phyloP scores from a whole-genome alignment of 1,140 invertebrate genomes.

The Papilio xuthus region DNA sequence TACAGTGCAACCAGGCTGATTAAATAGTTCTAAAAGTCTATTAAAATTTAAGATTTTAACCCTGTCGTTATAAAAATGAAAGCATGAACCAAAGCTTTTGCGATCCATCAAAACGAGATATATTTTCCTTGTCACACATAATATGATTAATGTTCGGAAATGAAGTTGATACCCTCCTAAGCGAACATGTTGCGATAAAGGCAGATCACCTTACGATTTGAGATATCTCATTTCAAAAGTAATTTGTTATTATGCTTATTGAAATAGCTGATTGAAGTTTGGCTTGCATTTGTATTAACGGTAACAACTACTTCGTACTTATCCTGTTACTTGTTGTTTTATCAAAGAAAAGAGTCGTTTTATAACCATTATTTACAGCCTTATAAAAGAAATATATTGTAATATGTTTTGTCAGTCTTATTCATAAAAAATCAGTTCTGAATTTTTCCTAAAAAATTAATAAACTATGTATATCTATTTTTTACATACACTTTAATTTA shows the following conservation, averaged over 20 bases:
- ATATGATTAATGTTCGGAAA: slow-evolving; percentile 34
- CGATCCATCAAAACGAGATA: slow-evolving; percentile 22
- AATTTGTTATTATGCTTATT: background rate
- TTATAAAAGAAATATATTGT: too few relatives aligned
- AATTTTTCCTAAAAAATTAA: background rate
- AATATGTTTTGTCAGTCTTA: too few relatives aligned
- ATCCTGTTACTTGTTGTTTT: too few relatives aligned
- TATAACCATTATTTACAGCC: too few relatives aligned
- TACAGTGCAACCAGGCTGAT: background rate
- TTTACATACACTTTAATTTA: background rate
- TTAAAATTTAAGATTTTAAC: background rate
- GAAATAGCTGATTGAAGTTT: background rate
- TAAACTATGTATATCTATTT: background rate
- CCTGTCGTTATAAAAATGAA: slow-evolving; percentile 3
- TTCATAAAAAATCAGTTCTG: too few relatives aligned
- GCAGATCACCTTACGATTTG: slow-evolving; percentile 31
- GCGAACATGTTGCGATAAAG: slow-evolving; percentile 31
- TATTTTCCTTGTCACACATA: slow-evolving; percentile 31
- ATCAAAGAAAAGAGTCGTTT: too few relatives aligned
- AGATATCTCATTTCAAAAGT: background rate
- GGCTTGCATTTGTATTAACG: background rate
- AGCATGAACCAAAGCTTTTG: background rate
- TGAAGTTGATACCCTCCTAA: slow-evolving; percentile 22
- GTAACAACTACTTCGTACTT: too few relatives aligned
- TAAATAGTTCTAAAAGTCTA: background rate